A percentile compares a stretch with the other conserved stretches of the same genome.
Conservation (phyloP, 2,888 invertebrate species). For the Lasioglossum calceatum region DNA sequence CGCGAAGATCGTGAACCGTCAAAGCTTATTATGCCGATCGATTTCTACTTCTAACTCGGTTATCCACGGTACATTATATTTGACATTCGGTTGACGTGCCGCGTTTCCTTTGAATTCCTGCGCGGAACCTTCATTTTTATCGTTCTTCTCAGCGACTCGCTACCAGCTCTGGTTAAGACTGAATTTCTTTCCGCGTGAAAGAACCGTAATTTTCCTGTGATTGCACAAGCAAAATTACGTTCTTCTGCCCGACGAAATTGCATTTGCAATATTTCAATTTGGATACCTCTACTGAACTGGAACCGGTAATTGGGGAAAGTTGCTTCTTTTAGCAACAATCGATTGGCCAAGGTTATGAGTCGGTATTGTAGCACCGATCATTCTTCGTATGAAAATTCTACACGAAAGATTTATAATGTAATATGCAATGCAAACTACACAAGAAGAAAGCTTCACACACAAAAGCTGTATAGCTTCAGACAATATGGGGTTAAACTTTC, state of each 20-base stretch:
- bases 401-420: no score
- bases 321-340: not conserved
- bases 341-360: not conserved
- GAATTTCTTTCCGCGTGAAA: not conserved
- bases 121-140: conserved; percentile 11
- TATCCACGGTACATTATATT: conserved; percentile 29
- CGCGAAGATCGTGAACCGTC: conserved; percentile 30
- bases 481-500: no score
- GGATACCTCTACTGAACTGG: not conserved
- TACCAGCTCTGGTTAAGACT: not conserved
- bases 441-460: no score
- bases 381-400: no score
- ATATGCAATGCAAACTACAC: no score
- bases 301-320: conserved; percentile 2
- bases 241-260: not conserved
- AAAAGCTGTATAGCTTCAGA: no score
- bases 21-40: conserved; percentile 44
- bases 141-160: not conserved
- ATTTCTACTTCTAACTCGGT: conserved; percentile 41
- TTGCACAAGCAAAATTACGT: not conserved
- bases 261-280: conserved; percentile 9
- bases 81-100: conserved; percentile 29
- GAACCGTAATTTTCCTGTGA: not conserved
- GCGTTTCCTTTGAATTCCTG: conserved; percentile 33
- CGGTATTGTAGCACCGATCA: not conserved